phyloP scores from a whole-genome alignment of 1,140 invertebrate species.

The Goniozus legneri region DNA sequence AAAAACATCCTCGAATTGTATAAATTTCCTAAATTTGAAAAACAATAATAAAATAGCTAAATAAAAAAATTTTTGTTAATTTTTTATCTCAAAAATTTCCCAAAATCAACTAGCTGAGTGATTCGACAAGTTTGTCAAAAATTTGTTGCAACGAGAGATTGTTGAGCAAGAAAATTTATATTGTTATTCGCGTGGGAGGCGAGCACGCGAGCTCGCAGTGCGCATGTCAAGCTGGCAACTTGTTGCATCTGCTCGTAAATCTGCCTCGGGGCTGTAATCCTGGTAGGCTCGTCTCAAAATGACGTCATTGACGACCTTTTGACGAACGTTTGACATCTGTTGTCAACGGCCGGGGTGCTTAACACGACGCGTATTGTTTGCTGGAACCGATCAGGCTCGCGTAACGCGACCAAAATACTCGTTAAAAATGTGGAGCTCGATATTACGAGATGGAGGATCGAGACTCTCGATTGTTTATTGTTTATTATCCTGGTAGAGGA shows the following conservation, averaged over 20 bases:
- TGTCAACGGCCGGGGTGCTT: slow-evolving; percentile 1
- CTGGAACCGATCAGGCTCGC: background rate
- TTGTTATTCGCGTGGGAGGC: too few relatives aligned
- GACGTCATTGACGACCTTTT: slow-evolving; percentile 54
- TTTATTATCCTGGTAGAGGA: background rate
- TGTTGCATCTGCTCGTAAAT: slow-evolving; percentile 54
- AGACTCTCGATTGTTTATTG: background rate
- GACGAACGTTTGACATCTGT: slow-evolving; percentile 44
- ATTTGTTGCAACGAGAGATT: too few relatives aligned
- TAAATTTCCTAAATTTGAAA: background rate
- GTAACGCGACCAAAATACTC: background rate
- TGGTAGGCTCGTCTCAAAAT: slow-evolving; percentile 51
- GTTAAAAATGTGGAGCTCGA: background rate
- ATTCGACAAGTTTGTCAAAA: too few relatives aligned
- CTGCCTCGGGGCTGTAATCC: slow-evolving; percentile 51
- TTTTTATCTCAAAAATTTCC: background rate
- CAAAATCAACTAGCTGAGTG: background rate
- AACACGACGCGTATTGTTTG: background rate
- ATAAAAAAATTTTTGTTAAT: background rate
- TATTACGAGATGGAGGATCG: background rate
- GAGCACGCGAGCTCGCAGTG: too few relatives aligned
- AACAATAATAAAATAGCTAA: background rate
- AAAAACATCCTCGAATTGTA: background rate
- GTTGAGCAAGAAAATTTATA: too few relatives aligned
- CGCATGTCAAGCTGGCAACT: too few relatives aligned